Conservation (phyloP, 2,888 invertebrate species). For the Diarsia dahlii region DNA sequence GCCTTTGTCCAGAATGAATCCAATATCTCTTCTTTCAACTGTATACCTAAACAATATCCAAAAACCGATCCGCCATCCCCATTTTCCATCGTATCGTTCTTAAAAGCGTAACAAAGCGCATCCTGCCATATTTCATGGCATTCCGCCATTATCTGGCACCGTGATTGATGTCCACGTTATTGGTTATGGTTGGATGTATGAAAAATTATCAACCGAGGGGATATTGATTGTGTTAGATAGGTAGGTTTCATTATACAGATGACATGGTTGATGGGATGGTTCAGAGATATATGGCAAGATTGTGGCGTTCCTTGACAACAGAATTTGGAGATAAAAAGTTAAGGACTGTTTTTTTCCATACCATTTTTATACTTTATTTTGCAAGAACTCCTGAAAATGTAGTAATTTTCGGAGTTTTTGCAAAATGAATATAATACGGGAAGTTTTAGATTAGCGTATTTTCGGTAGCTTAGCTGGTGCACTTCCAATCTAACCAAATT, state of each 20-base stretch:
- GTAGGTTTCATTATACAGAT: neutral
- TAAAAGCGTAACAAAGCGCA: conserved; percentile 12
- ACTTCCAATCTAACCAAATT: neutral
- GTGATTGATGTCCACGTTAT: conserved; percentile 52
- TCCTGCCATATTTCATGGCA: conserved; percentile 37
- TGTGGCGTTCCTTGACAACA: neutral
- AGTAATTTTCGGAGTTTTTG: too few relatives aligned
- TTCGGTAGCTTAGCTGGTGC: too few relatives aligned
- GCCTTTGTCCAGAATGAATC: too few relatives aligned
- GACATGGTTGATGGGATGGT: too few relatives aligned
- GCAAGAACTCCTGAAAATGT: too few relatives aligned
- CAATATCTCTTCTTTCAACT: too few relatives aligned
- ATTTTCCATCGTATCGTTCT: neutral
- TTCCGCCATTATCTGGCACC: conserved; percentile 33
- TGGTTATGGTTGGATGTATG: conserved; percentile 40
- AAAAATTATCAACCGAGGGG: conserved; percentile 43
- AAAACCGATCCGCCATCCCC: neutral
- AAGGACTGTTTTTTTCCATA: neutral
- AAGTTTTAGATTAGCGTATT: neutral
- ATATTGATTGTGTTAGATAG: conserved; percentile 29
- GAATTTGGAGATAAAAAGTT: too few relatives aligned
- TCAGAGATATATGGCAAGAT: neutral
- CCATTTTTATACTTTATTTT: neutral
- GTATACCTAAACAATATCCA: neutral
- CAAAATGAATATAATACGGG: neutral